These are phyloP conservation scores for Microctenopoma lineatum DNA, from an alignment of 2,797 vertebrate species.

Conservation along the genomic window DNA sequence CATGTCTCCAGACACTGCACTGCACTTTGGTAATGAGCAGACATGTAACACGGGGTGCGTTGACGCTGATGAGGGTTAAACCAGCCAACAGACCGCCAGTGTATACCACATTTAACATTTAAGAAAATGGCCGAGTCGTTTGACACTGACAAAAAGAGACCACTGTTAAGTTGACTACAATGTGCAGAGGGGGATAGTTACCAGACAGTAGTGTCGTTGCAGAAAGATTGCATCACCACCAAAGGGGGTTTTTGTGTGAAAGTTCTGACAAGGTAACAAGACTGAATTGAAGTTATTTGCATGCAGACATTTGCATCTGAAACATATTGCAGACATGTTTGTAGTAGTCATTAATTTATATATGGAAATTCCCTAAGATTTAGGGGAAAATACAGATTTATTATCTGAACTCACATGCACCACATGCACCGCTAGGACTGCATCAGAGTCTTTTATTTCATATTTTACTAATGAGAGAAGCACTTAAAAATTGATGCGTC, in stretches of 20 bases:
- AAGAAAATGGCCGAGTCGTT: neutral
- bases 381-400: neutral
- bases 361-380: too few species aligned
- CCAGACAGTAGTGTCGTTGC: neutral
- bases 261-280: neutral
- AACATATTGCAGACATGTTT: too few species aligned
- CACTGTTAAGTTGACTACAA: neutral
- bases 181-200: neutral
- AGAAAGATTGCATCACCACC: neutral
- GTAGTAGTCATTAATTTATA: too few species aligned
- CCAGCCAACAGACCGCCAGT: neutral
- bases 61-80: neutral
- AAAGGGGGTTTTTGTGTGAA: neutral
- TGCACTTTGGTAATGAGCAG: too few species aligned
- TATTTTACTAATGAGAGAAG: slow-evolving; percentile 62
- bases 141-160: neutral
- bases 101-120: neutral
- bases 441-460: slow-evolving; percentile 44
- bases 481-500: slow-evolving; percentile 61
- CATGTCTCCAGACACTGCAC: neutral
- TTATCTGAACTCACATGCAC: neutral
- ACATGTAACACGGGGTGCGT: too few species aligned
- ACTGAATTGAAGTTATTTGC: too few species aligned
- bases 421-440: neutral
- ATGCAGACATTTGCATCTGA: neutral